phyloP scores from a whole-genome alignment of 2,888 invertebrate genomes.

The Atethmia centrago region DNA sequence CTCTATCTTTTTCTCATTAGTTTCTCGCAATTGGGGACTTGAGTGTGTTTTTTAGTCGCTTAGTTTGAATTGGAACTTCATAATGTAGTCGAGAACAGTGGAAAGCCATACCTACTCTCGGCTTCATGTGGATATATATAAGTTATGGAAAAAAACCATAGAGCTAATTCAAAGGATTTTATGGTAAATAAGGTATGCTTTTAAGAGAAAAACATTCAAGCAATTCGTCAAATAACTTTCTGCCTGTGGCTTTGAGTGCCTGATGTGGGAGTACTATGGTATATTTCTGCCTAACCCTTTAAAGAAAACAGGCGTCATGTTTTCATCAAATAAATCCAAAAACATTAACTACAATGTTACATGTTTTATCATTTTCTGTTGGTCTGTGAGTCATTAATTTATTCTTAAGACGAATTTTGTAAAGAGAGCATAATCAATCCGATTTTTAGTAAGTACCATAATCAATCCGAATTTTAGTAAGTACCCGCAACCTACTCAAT shows the following conservation, averaged over 20 bases:
- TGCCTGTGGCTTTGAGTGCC: not conserved
- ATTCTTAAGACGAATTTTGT: not conserved
- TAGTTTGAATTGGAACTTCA: constrained; percentile 16
- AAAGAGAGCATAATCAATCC: not conserved
- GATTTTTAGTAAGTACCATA: not conserved
- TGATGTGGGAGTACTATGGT: not conserved
- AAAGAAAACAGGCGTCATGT: not conserved
- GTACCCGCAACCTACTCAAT: not conserved
- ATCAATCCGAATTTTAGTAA: too few species aligned
- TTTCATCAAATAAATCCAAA: not conserved
- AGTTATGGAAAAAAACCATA: not conserved
- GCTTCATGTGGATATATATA: not conserved
- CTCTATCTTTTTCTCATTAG: constrained; percentile 50
- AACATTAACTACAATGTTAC: not conserved
- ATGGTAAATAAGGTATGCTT: not conserved
- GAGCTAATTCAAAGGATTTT: not conserved
- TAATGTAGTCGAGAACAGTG: not conserved
- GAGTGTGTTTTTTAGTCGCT: constrained; percentile 20
- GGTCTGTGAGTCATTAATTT: not conserved
- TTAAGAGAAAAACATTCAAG: not conserved
- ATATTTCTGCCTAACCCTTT: not conserved
- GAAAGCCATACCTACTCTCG: not conserved
- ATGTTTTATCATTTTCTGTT: not conserved
- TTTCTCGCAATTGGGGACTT: constrained; percentile 36
- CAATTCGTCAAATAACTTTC: not conserved